Conservation (phyloP, 2,113 vertebrate species). For the Theristicus caerulescens region DNA sequence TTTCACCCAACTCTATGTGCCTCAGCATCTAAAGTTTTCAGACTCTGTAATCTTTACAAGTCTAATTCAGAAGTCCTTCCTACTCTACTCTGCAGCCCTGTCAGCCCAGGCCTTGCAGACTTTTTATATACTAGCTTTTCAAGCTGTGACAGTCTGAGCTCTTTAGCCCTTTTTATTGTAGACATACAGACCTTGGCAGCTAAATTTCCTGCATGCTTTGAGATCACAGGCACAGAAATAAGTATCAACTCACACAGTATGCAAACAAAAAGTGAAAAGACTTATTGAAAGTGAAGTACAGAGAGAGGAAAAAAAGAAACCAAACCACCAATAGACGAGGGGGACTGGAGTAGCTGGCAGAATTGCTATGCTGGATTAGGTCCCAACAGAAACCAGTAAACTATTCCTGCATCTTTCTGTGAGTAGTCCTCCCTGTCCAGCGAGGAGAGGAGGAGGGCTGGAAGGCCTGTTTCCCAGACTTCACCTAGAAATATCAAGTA, state of each 20-base stretch:
- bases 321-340: neutral
- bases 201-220: neutral
- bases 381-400: neutral
- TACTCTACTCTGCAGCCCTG: neutral
- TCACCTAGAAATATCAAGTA: neutral
- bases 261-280: constrained; percentile 21
- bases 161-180: neutral
- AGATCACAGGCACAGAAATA: neutral
- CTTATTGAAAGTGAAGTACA: neutral
- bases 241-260: neutral
- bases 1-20: neutral
- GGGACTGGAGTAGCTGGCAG: neutral
- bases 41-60: neutral
- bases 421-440: neutral
- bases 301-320: neutral
- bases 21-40: neutral
- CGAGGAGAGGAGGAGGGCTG: neutral
- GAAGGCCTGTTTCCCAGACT: neutral
- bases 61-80: neutral
- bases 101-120: neutral
- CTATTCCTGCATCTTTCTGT: neutral
- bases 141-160: neutral
- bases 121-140: neutral
- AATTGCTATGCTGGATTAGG: neutral
- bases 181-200: neutral